Conservation (phyloP, 2,113 vertebrate species). For the Rhea pennata region DNA sequence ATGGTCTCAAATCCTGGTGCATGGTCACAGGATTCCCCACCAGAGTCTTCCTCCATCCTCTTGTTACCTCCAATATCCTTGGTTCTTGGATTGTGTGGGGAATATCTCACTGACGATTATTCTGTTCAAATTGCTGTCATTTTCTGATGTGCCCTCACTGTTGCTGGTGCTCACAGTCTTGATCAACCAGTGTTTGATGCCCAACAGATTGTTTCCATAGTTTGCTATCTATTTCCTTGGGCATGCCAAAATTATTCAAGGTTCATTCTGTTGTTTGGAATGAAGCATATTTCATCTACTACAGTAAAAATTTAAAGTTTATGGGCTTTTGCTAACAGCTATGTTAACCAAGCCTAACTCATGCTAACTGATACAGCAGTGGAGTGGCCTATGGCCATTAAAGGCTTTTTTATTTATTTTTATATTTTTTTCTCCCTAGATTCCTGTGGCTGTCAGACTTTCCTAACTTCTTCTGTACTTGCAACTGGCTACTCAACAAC, state of each 20-base stretch:
- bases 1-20: not conserved
- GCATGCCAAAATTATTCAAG: not conserved
- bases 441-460: not conserved
- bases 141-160: not conserved
- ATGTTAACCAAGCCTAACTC: not conserved
- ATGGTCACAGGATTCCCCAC: not conserved
- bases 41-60: not conserved
- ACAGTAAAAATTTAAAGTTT: not conserved
- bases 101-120: not conserved
- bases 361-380: not conserved
- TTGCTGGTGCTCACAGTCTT: not conserved
- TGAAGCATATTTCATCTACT: not conserved
- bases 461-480: not conserved
- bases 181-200: not conserved
- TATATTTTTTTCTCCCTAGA: not conserved
- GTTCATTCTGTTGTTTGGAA: not conserved
- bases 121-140: not conserved
- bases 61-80: not conserved
- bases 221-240: not conserved
- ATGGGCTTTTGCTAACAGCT: not conserved
- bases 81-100: not conserved
- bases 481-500: constrained; percentile 18
- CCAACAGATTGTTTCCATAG: not conserved
- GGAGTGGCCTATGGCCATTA: not conserved
- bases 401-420: not conserved